These are phyloP conservation scores for Diachasmimorpha longicaudata DNA, from an alignment of 1,140 invertebrate species.

Conservation along the genomic window DNA sequence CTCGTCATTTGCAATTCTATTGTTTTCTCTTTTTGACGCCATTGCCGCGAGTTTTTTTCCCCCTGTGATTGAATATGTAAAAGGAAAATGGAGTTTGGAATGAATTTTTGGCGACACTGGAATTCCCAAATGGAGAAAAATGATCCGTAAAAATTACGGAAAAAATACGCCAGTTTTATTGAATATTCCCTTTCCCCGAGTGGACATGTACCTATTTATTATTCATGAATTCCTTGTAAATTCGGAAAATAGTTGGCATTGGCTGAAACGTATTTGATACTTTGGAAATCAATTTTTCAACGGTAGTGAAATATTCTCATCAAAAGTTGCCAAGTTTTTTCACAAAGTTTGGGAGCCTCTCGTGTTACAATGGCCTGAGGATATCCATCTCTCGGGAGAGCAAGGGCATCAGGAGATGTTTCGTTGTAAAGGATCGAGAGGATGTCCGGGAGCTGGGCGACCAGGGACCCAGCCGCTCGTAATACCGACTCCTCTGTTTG, in stretches of 20 bases:
- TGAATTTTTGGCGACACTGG: too few relatives aligned
- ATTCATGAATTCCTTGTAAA: too few relatives aligned
- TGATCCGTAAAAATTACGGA: too few relatives aligned
- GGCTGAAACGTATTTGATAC: too few relatives aligned
- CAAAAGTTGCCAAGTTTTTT: not conserved
- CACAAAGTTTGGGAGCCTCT: not conserved
- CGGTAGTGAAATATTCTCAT: not conserved
- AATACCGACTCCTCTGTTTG: constrained; percentile 50
- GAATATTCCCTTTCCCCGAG: too few relatives aligned
- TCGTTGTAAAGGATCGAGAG: not conserved
- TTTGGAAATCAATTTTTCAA: too few relatives aligned
- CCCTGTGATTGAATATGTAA: not conserved
- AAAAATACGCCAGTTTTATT: too few relatives aligned
- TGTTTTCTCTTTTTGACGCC: not conserved
- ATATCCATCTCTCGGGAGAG: not conserved
- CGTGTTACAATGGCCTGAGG: not conserved
- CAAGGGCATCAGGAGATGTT: not conserved
- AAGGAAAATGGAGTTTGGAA: too few relatives aligned
- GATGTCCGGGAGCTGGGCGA: constrained; percentile 23
- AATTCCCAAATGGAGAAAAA: too few relatives aligned
- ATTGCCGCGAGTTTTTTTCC: not conserved
- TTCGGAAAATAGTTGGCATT: too few relatives aligned
- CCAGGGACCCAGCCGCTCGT: constrained; percentile 34
- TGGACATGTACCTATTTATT: too few relatives aligned
- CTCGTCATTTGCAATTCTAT: not conserved